Percentiles rank a stretch among this genome's conserved stretches.
These are phyloP conservation scores for Tetramorium parvispinum DNA, from an alignment of 1,140 invertebrate species.

Conservation along the genomic window DNA sequence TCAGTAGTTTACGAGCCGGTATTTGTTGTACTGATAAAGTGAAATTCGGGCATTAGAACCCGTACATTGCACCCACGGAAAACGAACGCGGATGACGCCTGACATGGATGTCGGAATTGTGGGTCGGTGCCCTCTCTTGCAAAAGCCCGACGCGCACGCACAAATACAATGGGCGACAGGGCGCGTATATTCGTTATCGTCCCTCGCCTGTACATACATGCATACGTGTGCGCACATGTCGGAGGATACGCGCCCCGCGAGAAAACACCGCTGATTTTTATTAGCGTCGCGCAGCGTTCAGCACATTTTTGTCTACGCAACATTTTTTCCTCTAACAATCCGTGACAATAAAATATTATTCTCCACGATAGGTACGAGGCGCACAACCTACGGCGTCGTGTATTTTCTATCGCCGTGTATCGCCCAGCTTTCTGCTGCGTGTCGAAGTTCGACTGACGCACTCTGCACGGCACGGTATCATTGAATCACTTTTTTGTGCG, in stretches of 20 bases:
- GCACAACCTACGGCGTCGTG: conserved; percentile 1
- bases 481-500: neutral
- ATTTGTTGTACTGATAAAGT: conserved; percentile 49
- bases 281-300: conserved; percentile 42
- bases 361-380: neutral
- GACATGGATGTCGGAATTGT: conserved; percentile 23
- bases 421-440: neutral
- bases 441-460: conserved; percentile 24
- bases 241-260: neutral
- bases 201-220: neutral
- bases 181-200: conserved; percentile 34
- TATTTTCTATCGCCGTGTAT: conserved; percentile 30
- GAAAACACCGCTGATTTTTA: conserved; percentile 46
- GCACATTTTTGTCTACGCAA: conserved; percentile 48
- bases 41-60: conserved; percentile 67
- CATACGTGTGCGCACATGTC: neutral
- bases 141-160: conserved; percentile 29
- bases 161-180: neutral
- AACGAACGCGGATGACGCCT: conserved; percentile 13
- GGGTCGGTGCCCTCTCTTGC: neutral
- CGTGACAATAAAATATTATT: conserved; percentile 58
- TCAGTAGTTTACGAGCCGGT: conserved; percentile 49
- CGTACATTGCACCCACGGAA: conserved; percentile 8
- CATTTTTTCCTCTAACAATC: conserved; percentile 52
- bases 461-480: neutral